Percentiles rank a stretch among this genome's conserved stretches.
Conservation (phyloP, 2,888 invertebrate species). For the Agonopterix alstromeriana region DNA sequence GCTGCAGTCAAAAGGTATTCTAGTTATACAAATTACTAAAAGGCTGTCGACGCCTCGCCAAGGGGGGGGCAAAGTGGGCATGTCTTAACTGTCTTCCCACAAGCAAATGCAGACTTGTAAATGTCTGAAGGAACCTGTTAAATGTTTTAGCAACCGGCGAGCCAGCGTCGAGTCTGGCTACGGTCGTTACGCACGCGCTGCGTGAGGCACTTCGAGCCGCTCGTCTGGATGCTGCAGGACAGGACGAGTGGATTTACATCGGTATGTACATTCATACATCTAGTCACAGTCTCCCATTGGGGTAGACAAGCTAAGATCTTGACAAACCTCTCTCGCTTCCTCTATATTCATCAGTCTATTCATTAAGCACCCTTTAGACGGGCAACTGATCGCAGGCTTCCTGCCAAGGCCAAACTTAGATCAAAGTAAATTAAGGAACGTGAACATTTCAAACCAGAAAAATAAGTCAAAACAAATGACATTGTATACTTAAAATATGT, state of each 20-base stretch:
- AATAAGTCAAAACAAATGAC: too few species aligned
- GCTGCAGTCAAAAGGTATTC: slow-evolving; percentile 80
- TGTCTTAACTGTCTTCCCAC: not conserved
- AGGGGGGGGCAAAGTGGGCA: too few species aligned
- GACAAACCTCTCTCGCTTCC: not conserved
- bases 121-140: not conserved
- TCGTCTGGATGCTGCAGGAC: slow-evolving; percentile 71
- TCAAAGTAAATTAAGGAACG: too few species aligned
- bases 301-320: not conserved
- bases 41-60: too few species aligned
- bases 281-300: not conserved
- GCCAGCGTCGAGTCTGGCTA: slow-evolving; percentile 65
- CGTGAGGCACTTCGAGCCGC: slow-evolving; percentile 79
- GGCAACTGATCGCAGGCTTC: too few species aligned
- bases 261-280: slow-evolving; percentile 39
- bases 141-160: slow-evolving; percentile 68
- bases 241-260: slow-evolving; percentile 61
- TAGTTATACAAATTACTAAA: too few species aligned
- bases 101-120: too few species aligned
- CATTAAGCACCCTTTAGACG: too few species aligned
- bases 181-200: slow-evolving; percentile 75
- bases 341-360: too few species aligned
- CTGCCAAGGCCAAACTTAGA: too few species aligned
- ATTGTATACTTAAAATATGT: too few species aligned
- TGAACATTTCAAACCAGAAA: too few species aligned